Evolutionary conservation across 2,113 vertebrate genomes (phyloP).

Genomic region (Phaethon lepturus): DNA sequence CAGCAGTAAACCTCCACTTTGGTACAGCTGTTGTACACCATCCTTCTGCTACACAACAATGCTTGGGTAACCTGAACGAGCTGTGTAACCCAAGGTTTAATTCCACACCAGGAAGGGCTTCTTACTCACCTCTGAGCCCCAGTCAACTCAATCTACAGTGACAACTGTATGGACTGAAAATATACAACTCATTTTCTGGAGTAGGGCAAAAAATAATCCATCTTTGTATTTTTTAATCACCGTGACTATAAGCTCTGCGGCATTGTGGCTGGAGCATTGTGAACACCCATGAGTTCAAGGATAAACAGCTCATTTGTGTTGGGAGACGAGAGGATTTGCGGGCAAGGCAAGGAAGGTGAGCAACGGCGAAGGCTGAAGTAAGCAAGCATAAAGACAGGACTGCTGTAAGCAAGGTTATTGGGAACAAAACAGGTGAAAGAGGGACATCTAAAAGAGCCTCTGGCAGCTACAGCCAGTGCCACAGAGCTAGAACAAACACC

Average conservation of each 20-base stretch:
- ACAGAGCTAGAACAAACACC: neutral
- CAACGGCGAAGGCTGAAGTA: neutral
- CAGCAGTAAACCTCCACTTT: neutral
- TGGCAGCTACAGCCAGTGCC: neutral
- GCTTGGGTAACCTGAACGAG: neutral
- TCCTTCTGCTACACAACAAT: rapidly evolving
- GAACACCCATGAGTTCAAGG: neutral
- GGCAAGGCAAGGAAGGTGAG: neutral
- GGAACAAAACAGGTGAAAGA: neutral
- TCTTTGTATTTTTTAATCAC: slow-evolving; percentile 6
- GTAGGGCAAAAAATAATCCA: neutral
- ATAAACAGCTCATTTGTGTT: neutral
- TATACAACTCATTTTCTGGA: neutral
- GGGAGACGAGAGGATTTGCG: neutral
- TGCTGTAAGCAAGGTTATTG: neutral
- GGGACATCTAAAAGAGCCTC: neutral
- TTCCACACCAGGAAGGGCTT: neutral
- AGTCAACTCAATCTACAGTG: neutral
- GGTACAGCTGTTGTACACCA: neutral
- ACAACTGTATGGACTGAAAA: neutral
- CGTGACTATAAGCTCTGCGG: neutral
- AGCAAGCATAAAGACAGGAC: neutral
- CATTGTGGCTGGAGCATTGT: neutral
- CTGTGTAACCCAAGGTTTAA: neutral
- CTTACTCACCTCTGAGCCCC: neutral